Base-by-base conservation (phyloP, 2,888 invertebrate genomes). In the Philereme vetulata region DNA sequence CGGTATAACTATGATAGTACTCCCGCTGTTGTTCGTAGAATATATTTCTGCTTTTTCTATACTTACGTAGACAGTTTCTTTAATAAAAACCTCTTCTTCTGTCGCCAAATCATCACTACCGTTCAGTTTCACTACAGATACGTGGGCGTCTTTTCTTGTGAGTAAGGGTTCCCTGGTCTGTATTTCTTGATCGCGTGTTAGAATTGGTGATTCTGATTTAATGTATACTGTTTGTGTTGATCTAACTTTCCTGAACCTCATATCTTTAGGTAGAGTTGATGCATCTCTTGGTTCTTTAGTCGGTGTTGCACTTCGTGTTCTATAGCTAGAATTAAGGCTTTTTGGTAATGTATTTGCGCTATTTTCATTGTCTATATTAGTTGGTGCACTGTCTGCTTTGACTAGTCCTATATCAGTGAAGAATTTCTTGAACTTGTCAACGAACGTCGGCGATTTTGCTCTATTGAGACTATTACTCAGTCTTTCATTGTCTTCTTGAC, bases 211-310 rank as follows among this genome's bases (percentile, higher is more conserved):
- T 60, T 88, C 88, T n/a, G 79, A 83, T 59, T 73, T 81, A 1
- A 91, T 88, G 56, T 90, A 90, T 2, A 92, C 90, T 0, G 90
- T 90, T 75, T 91, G 91, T 0, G 91, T 88, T 0, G 91, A 91
- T 40, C 80, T 66, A 0, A 88, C 90, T 76, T 88, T 90, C 2
- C 89, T 77, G 64, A 92, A 91, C 51, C 91, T 78, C 92, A 92
- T 91, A 44, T 92, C 91, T 75, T 91, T 92, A 0, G 92, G 92
- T 42, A 92, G 54, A 0, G 91, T 92, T 0, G 90, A 85, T 0
- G 90, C 75, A 44, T 90, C 90, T 52, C 90, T 75, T 0, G 72
- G 44, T 43, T 90, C 90, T 4, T 66, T 74, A 0, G 71, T 70
- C 0, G 91, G 89, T 0, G 89, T 85, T 0, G 72, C 83, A 11